Evolutionary conservation across 2,113 vertebrate species (phyloP).

Genomic region (Cinclus cinclus): DNA sequence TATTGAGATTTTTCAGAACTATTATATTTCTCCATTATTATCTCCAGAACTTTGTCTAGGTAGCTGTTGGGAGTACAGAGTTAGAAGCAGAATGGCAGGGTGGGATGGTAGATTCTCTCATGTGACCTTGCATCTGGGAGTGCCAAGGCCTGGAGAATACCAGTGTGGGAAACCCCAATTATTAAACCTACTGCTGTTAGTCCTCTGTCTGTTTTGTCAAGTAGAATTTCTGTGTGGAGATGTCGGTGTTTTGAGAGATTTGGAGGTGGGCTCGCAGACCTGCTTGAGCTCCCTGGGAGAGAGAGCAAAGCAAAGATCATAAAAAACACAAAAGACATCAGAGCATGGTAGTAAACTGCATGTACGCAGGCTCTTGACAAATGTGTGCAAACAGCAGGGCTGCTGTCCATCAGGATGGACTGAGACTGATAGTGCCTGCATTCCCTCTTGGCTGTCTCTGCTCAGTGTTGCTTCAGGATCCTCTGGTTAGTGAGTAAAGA

Average conservation of each 20-base stretch:
- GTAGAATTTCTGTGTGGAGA: background rate
- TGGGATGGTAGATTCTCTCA: background rate
- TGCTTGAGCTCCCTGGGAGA: background rate
- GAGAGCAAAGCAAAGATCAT: background rate
- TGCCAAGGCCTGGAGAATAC: background rate
- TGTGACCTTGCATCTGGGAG: background rate
- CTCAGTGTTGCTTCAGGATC: background rate
- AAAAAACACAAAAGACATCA: background rate
- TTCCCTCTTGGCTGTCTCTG: background rate
- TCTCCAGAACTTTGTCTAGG: background rate
- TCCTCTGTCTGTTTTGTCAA: background rate
- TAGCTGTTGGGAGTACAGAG: background rate
- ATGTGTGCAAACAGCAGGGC: background rate
- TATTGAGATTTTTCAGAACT: background rate
- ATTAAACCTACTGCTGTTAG: background rate
- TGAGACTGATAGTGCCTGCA: background rate
- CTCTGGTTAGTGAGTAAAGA: background rate
- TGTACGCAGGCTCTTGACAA: background rate
- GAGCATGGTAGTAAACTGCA: background rate
- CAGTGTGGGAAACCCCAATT: background rate
- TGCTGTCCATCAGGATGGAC: background rate
- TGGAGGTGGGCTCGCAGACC: rapidly evolving
- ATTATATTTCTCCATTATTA: background rate
- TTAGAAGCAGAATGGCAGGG: background rate
- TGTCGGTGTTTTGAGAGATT: background rate